Conservation (phyloP, 1,140 invertebrate genomes). For the Caenorhabditis remanei region DNA sequence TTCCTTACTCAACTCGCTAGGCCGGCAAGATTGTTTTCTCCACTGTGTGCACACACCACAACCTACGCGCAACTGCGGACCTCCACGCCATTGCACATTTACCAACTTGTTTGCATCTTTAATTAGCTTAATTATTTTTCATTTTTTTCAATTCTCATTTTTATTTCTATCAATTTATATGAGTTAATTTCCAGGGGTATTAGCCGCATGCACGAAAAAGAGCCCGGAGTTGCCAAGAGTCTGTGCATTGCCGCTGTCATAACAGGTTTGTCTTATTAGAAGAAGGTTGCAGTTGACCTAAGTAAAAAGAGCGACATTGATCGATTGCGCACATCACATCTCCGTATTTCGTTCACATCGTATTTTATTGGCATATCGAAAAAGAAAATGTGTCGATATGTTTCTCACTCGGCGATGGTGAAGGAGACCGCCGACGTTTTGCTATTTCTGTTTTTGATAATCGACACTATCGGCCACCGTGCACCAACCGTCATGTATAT, state of each 20-base stretch:
- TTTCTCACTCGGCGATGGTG: not conserved
- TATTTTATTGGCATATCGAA: constrained; percentile 42
- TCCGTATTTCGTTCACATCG: constrained; percentile 1
- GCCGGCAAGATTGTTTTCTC: too few relatives aligned
- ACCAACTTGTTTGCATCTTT: too few relatives aligned
- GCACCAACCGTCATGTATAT: constrained; percentile 46
- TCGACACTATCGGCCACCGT: not conserved
- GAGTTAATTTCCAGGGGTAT: not conserved
- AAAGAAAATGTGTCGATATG: constrained; percentile 12
- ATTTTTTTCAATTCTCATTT: not conserved
- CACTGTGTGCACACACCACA: too few relatives aligned
- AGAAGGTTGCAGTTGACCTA: not conserved
- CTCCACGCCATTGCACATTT: too few relatives aligned
- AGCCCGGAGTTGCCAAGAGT: constrained; percentile 39
- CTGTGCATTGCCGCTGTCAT: constrained; percentile 19
- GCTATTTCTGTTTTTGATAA: constrained; percentile 44
- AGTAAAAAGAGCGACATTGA: not conserved
- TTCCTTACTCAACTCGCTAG: too few relatives aligned
- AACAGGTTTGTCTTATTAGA: not conserved
- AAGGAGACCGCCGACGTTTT: not conserved
- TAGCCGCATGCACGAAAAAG: not conserved
- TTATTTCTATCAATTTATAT: not conserved
- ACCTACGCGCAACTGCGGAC: too few relatives aligned
- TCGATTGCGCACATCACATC: not conserved
- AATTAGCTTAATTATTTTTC: not conserved